A percentile compares a stretch with the other conserved stretches of the same genome.
These are phyloP conservation scores for Cariama cristata DNA, from an alignment of 2,113 vertebrate species.

Conservation along the genomic window DNA sequence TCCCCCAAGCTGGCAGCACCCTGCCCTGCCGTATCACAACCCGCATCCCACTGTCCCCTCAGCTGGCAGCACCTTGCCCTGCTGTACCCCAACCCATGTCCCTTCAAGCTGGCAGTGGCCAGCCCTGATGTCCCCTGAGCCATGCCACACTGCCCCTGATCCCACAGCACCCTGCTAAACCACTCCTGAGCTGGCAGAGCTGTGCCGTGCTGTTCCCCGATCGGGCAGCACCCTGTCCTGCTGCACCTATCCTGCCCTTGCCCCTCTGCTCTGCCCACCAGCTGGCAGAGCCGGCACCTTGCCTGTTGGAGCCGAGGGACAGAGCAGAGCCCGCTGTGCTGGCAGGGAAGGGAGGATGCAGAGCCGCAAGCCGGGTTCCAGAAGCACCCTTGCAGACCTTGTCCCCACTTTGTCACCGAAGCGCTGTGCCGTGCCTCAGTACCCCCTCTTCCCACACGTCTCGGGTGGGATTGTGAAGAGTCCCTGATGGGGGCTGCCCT, in stretches of 20 bases:
- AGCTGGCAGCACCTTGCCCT: not conserved
- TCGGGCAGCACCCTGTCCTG: not conserved
- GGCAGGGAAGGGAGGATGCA: not conserved
- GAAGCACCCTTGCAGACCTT: not conserved
- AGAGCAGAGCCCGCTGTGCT: not conserved
- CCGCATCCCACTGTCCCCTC: not conserved
- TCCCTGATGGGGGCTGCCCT: not conserved
- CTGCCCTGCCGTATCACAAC: not conserved
- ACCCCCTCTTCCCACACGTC: not conserved
- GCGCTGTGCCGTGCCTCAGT: not conserved
- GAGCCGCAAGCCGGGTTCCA: not conserved
- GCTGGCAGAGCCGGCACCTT: not conserved
- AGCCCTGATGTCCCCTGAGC: not conserved
- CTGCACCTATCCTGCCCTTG: not conserved
- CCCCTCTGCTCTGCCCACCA: not conserved
- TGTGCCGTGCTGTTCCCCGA: not conserved
- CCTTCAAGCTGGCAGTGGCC: not conserved
- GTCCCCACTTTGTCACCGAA: not conserved
- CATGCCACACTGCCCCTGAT: not conserved
- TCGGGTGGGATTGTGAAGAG: not conserved
- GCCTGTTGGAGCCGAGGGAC: not conserved
- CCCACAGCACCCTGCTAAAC: not conserved
- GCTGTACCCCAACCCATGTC: too few species aligned
- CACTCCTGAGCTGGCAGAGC: not conserved
- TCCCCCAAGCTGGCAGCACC: not conserved